A percentile compares a stretch with the other conserved stretches of the same genome.
These are phyloP conservation scores for Lasioglossum calceatum DNA, from an alignment of 2,888 invertebrate species.

Conservation along the genomic window DNA sequence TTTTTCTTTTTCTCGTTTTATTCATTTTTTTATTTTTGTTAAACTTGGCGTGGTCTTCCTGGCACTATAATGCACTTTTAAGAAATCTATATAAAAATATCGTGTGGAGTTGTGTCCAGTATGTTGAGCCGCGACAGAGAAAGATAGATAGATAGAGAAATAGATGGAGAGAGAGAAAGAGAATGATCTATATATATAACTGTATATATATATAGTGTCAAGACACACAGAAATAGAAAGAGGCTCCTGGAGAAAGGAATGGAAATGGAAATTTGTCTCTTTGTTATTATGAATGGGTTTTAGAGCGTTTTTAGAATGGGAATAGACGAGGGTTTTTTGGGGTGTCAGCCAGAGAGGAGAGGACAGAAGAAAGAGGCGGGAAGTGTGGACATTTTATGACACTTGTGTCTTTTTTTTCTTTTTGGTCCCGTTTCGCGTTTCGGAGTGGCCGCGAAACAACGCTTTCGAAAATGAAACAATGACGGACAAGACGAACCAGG, in stretches of 20 bases:
- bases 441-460: constrained; percentile 71
- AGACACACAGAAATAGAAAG: constrained; percentile 27
- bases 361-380: constrained; percentile 47
- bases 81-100: constrained; percentile 84
- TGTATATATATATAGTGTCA: not conserved
- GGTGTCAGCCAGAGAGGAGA: constrained; percentile 33
- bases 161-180: not conserved
- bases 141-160: constrained; percentile 45
- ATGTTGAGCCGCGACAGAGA: constrained; percentile 75
- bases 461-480: constrained; percentile 77
- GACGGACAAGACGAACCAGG: constrained; percentile 76
- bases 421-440: constrained; percentile 82
- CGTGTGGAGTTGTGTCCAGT: constrained; percentile 80
- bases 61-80: constrained; percentile 83
- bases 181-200: not conserved
- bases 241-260: not conserved
- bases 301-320: not conserved
- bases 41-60: constrained; percentile 78
- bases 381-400: constrained; percentile 71
- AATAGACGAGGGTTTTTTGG: not conserved
- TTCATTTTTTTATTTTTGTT: constrained; percentile 28
- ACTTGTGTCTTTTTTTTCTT: constrained; percentile 73
- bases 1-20: constrained; percentile 34
- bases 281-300: not conserved
- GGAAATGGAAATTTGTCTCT: constrained; percentile 46